Evolutionary conservation across 1,140 invertebrate genomes (phyloP).

Genomic region (Aphaenogaster ashmeadi): DNA sequence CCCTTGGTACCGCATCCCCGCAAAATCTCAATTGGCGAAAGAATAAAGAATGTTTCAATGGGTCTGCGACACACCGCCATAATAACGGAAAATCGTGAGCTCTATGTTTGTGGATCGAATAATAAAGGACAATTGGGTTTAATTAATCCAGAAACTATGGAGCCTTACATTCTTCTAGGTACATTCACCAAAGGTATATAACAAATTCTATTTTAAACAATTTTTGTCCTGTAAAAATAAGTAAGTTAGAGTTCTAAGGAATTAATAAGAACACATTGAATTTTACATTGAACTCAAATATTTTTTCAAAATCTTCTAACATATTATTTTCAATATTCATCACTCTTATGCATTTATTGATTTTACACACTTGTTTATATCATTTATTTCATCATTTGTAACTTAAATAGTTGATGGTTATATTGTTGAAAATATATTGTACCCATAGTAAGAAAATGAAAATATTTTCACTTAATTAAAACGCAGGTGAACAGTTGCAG

Average conservation of each 20-base stretch:
- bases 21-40: conserved; percentile 48
- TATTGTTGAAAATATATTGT: neutral
- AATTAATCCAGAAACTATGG: conserved; percentile 72
- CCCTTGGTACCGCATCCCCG: conserved; percentile 56
- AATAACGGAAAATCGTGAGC: conserved; percentile 89
- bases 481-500: conserved; percentile 84
- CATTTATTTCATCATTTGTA: neutral
- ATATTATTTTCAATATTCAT: neutral
- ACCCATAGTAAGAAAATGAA: neutral
- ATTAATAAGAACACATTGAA: neutral
- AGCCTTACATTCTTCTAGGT: conserved; percentile 75
- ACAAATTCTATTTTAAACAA: neutral
- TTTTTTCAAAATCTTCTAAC: neutral
- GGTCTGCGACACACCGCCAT: conserved; percentile 91
- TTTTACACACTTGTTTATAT: neutral
- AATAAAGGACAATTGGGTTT: conserved; percentile 90
- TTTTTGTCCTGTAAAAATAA: conserved; percentile 12
- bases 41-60: conserved; percentile 78
- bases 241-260: neutral
- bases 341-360: neutral
- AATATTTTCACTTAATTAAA: conserved; percentile 26
- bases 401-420: neutral
- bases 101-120: conserved; percentile 89
- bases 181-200: conserved; percentile 86
- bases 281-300: neutral